Evolutionary conservation across 2,888 invertebrate species (phyloP).

Genomic region (Nymphalis urticae): DNA sequence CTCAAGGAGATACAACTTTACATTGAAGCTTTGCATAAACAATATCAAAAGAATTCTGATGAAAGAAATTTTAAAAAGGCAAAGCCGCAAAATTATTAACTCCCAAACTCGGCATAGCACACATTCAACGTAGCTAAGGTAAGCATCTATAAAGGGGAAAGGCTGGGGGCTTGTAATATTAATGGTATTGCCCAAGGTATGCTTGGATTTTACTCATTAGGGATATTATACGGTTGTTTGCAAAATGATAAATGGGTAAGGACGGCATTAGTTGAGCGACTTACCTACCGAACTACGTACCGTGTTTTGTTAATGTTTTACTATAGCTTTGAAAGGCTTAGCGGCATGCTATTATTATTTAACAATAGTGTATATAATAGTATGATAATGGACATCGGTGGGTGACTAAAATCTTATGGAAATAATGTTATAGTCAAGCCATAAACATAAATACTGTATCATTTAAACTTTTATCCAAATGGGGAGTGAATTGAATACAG

Average conservation of each 20-base stretch:
- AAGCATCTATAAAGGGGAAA: conserved; percentile 56
- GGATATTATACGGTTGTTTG: conserved; percentile 75
- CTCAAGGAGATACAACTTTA: neutral
- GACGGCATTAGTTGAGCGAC: conserved; percentile 62
- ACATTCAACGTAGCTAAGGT: conserved; percentile 41
- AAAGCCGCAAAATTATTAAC: conserved; percentile 38
- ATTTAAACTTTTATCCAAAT: neutral
- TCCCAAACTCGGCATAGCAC: conserved; percentile 40
- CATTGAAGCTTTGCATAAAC: neutral
- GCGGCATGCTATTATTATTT: conserved; percentile 34
- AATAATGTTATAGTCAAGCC: too few relatives aligned
- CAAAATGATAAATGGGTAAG: conserved; percentile 75
- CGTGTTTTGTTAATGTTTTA: conserved; percentile 68
- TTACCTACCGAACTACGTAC: conserved; percentile 47
- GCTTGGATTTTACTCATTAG: conserved; percentile 80
- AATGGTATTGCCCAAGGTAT: conserved; percentile 76
- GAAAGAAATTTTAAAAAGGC: conserved; percentile 17
- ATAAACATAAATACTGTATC: neutral
- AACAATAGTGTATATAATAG: conserved; percentile 41
- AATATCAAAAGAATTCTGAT: conserved; percentile 13
- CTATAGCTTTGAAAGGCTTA: conserved; percentile 57
- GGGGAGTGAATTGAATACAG: neutral
- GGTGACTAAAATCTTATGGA: neutral
- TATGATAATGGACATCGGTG: neutral
- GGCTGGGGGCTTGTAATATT: conserved; percentile 67